Percentiles rank a stretch among this genome's conserved stretches.
These are phyloP conservation scores for Dryomyza anilis DNA, from an alignment of 2,888 invertebrate species.

Conservation along the genomic window DNA sequence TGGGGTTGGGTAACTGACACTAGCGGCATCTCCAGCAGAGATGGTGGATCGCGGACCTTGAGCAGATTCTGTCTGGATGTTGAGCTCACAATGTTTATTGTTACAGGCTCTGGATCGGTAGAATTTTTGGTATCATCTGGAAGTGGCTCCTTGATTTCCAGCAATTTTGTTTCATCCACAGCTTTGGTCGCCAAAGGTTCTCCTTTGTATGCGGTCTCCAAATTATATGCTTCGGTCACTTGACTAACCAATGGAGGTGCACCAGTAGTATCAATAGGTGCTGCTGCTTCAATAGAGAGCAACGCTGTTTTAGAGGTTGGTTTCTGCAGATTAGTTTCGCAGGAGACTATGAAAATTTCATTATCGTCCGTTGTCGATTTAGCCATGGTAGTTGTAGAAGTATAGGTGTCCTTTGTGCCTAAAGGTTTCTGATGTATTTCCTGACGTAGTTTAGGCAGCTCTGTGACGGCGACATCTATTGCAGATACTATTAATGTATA, in stretches of 20 bases:
- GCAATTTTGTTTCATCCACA: too few species aligned
- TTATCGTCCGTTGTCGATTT: background rate
- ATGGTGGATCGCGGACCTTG: slow-evolving; percentile 15
- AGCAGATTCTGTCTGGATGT: slow-evolving; percentile 13
- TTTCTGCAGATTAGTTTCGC: slow-evolving; percentile 7
- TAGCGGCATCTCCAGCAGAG: background rate
- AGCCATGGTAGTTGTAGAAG: background rate
- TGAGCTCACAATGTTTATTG: background rate
- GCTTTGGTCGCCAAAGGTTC: too few species aligned
- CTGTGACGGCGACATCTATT: background rate
- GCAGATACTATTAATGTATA: too few species aligned
- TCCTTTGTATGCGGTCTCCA: background rate
- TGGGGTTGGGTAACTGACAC: background rate
- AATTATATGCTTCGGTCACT: background rate
- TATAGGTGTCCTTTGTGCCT: background rate
- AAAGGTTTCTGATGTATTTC: background rate
- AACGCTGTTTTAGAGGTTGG: too few species aligned
- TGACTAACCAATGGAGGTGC: too few species aligned
- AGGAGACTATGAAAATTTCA: too few species aligned
- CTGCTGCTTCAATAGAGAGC: too few species aligned
- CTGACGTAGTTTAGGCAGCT: slow-evolving; percentile 15
- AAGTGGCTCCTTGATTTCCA: too few species aligned
- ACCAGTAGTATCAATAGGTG: too few species aligned
- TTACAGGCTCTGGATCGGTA: background rate
- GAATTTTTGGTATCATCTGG: too few species aligned